Evolutionary conservation across 2,113 vertebrate genomes (phyloP), one percentile per base, ranked within the genome.

Genomic region (Hirundichthys speculiger): DNA sequence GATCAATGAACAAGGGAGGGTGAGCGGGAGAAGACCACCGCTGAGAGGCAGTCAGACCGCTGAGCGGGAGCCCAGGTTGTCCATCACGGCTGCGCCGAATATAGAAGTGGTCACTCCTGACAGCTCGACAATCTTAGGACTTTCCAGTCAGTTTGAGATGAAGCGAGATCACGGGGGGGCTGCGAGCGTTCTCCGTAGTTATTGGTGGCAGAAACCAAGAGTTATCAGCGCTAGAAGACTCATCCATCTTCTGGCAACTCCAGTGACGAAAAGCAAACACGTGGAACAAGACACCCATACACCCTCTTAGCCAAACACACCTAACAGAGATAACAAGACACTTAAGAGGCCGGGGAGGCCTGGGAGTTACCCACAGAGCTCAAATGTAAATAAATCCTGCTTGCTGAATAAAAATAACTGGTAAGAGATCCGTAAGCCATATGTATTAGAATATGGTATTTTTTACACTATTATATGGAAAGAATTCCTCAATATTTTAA

Each of bases 211-310:
- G 51, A 69, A 73, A 42, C 34, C 71, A 58, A n/a, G 60, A 75
- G 79, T 80, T 83, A 86, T 81, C 81, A 46, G 79, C 56, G 45
- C 61, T 82, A 77, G 77, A 79, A 84, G 77, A 53, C 86, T 85
- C 87, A 92, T 92, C 90, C 88, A 92, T 92, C 90, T 92, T 92
- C 83, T 79, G 15, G 55, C 69, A 78, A 49, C 82, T 83, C 62
- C 46, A 38, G 85, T 76, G 86, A 89, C 59, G 69, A 85, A 90
- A 92, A 89, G 86, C 85, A 91, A 92, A 92, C 86, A 92, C 11
- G 1, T 2, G 15, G 83, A 90, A 91, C 89, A 91, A 89, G 87
- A 82, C 79, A 77, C 12, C 84, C 82, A 86, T 86, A 88, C 81
- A 92, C 63, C 70, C 76, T 58, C 45, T 56, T 63, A 68, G 48